phyloP scores from a whole-genome alignment of 2,888 invertebrate genomes.

The Apocheima hispidaria region DNA sequence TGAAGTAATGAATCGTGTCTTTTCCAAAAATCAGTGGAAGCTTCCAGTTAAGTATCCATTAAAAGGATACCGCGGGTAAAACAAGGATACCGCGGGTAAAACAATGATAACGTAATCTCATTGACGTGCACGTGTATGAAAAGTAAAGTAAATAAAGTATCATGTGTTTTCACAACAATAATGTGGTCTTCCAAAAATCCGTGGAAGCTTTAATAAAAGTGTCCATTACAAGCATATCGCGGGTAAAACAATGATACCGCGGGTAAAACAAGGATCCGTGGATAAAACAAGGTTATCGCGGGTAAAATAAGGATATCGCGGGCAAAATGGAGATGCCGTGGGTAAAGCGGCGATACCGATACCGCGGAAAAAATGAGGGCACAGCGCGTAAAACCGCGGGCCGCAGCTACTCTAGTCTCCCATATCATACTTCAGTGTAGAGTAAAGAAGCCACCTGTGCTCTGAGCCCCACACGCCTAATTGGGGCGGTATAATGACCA shows the following conservation, averaged over 20 bases:
- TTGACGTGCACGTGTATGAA: too few species aligned
- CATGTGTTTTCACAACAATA: too few species aligned
- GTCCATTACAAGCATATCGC: background rate
- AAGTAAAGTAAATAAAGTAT: too few species aligned
- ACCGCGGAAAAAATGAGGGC: background rate
- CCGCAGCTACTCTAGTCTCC: background rate
- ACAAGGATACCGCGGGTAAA: background rate
- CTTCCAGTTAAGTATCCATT: too few species aligned
- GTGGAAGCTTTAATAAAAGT: too few species aligned
- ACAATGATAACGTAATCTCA: too few species aligned
- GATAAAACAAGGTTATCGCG: background rate
- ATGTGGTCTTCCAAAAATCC: too few species aligned
- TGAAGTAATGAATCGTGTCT: too few species aligned
- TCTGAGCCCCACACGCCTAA: slow-evolving; percentile 18
- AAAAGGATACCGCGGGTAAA: background rate
- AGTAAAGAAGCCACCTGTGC: slow-evolving; percentile 27
- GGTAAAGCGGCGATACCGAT: background rate
- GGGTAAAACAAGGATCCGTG: background rate
- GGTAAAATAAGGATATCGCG: background rate
- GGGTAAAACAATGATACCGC: background rate
- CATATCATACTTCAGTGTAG: slow-evolving; percentile 1
- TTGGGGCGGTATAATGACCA: slow-evolving; percentile 52
- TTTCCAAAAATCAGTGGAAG: too few species aligned
- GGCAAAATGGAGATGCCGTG: background rate
- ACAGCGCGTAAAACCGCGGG: background rate